Percentiles rank a stretch among this genome's conserved stretches.
phyloP scores from a whole-genome alignment of 2,113 vertebrate species.

The Tichodroma muraria region DNA sequence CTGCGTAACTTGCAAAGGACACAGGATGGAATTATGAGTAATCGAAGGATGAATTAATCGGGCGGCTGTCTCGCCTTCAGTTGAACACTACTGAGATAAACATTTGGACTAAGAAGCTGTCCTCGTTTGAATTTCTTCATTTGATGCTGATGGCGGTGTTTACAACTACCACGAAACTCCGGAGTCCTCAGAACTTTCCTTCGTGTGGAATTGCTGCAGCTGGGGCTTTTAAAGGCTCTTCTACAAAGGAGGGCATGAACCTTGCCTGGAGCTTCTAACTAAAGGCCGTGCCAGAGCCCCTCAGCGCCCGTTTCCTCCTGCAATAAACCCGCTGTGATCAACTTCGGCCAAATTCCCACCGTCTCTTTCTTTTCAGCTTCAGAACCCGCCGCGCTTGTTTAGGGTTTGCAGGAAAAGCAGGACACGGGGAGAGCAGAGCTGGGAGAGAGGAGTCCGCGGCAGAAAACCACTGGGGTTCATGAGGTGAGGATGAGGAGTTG shows the following conservation, averaged over 20 bases:
- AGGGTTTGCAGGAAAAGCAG: background rate
- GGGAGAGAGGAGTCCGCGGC: background rate
- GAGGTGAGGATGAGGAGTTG: background rate
- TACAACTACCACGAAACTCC: background rate
- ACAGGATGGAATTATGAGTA: background rate
- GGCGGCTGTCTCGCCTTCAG: background rate
- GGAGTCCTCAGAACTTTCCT: background rate
- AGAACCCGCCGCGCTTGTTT: background rate
- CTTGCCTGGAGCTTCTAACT: background rate
- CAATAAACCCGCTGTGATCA: background rate
- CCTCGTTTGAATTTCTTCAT: background rate
- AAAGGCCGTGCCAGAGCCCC: background rate
- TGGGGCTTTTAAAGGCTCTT: background rate
- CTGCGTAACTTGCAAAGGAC: background rate
- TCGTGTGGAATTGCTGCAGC: background rate
- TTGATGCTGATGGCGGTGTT: background rate
- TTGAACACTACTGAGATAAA: background rate
- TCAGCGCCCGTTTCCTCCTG: background rate
- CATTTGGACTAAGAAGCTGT: background rate
- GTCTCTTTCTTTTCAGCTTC: background rate
- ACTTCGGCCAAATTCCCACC: background rate
- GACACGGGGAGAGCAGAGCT: background rate
- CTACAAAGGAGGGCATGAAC: background rate
- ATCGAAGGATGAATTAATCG: background rate
- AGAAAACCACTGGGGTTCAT: background rate